phyloP scores from a whole-genome alignment of 2,113 vertebrate species.

The Oncorhynchus mykiss region DNA sequence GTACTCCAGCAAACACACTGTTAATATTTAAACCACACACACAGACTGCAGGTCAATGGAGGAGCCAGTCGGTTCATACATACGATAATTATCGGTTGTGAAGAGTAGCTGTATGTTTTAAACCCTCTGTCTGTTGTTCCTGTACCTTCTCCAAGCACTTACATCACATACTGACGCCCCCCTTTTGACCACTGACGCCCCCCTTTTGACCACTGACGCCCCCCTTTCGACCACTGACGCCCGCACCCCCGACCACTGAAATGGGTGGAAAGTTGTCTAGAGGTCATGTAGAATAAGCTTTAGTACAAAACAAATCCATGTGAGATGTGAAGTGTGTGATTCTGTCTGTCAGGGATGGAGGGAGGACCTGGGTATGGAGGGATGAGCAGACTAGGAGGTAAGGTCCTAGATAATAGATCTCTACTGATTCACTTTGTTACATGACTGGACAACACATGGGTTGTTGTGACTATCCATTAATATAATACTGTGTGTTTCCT shows the following conservation, averaged over 20 bases:
- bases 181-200: too few relatives aligned
- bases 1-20: background rate
- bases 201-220: too few relatives aligned
- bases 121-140: background rate
- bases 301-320: too few relatives aligned
- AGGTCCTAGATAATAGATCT: background rate
- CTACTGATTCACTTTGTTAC: too few relatives aligned
- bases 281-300: too few relatives aligned
- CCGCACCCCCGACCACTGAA: too few relatives aligned
- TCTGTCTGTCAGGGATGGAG: conserved; percentile 80
- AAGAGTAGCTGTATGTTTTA: conserved; percentile 31
- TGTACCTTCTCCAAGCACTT: background rate
- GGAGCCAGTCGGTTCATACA: background rate
- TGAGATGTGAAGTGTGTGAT: background rate
- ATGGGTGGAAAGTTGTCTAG: too few relatives aligned
- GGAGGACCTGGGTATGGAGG: conserved; percentile 85
- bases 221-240: too few relatives aligned
- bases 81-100: conserved; percentile 18
- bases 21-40: conserved; percentile 19
- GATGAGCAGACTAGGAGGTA: conserved; percentile 85
- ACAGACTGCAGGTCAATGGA: conserved; percentile 4
- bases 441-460: background rate
- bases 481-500: conserved; percentile 59
- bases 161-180: background rate
- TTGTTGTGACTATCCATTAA: too few relatives aligned